phyloP scores from a whole-genome alignment of 2,888 invertebrate species.

The Rhagium mordax region DNA sequence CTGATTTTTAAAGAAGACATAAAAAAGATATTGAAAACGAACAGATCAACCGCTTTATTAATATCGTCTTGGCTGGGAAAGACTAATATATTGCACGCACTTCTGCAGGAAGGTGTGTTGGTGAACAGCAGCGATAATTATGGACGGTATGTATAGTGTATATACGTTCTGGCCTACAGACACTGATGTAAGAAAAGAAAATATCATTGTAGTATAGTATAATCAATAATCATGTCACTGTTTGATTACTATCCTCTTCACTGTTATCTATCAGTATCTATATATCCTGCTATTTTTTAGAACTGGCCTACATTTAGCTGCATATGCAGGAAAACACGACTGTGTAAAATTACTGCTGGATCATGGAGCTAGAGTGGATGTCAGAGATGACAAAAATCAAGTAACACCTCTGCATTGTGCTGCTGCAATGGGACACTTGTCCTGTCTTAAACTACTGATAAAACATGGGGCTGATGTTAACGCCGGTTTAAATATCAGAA shows the following conservation, averaged over 20 bases:
- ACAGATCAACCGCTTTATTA: slow-evolving; percentile 73
- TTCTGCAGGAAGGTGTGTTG: slow-evolving; percentile 75
- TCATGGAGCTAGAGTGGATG: slow-evolving; percentile 77
- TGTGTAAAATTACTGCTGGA: slow-evolving; percentile 81
- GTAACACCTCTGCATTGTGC: slow-evolving; percentile 86
- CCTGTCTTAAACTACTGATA: slow-evolving; percentile 77
- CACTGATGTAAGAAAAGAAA: too few species aligned
- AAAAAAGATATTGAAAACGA: slow-evolving; percentile 69
- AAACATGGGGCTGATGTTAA: slow-evolving; percentile 86
- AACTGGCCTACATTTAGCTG: slow-evolving; percentile 84
- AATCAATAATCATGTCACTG: too few species aligned
- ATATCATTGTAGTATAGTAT: too few species aligned
- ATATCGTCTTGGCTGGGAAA: slow-evolving; percentile 78
- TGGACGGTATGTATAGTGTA: slow-evolving; percentile 78
- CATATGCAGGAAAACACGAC: slow-evolving; percentile 81
- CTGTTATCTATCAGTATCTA: not conserved
- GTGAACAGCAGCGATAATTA: slow-evolving; percentile 78
- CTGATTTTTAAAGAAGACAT: slow-evolving; percentile 70
- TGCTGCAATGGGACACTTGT: slow-evolving; percentile 77
- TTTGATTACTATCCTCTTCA: too few species aligned
- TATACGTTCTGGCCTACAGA: too few species aligned
- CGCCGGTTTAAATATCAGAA: slow-evolving; percentile 78
- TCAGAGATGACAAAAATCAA: slow-evolving; percentile 80
- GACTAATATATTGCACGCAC: slow-evolving; percentile 71
- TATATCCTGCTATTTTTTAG: slow-evolving; percentile 61